Conservation (phyloP, 2,797 vertebrate genomes). For the Pempheris klunzingeri region DNA sequence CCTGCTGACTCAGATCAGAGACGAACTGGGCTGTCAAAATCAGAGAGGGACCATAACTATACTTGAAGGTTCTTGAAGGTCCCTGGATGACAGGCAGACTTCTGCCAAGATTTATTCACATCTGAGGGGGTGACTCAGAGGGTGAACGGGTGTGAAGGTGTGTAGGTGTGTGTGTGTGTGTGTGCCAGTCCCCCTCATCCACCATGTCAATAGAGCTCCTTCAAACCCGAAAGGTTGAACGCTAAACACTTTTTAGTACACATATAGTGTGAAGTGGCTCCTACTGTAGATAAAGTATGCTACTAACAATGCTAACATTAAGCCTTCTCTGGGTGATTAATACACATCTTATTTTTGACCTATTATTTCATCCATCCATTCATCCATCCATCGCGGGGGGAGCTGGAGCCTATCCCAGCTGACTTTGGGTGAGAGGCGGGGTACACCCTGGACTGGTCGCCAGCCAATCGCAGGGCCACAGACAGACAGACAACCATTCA, state of each 20-base stretch:
- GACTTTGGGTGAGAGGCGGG: no score
- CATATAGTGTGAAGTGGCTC: not conserved
- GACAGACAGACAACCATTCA: no score
- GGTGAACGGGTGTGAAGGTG: not conserved
- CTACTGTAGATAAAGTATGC: not conserved
- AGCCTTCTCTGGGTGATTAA: not conserved
- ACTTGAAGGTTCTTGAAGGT: slow-evolving; percentile 14
- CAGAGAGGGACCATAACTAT: slow-evolving; percentile 37
- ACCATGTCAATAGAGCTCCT: not conserved
- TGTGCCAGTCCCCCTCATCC: not conserved
- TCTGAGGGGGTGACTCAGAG: not conserved
- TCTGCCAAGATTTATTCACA: slow-evolving; percentile 3
- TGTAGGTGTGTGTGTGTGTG: slow-evolving; percentile 5
- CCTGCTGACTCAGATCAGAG: slow-evolving; percentile 33
- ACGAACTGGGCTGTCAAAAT: not conserved
- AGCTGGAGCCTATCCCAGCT: no score
- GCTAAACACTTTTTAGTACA: not conserved
- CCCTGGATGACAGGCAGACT: slow-evolving; percentile 8
- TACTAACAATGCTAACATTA: not conserved
- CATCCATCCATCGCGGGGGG: no score
- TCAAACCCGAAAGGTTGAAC: not conserved
- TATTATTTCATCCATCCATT: no score
- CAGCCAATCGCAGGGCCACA: no score
- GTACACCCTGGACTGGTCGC: no score
- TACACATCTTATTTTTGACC: not conserved